Percentiles rank a stretch among this genome's conserved stretches.
Evolutionary conservation across 2,113 vertebrate genomes (phyloP).

Genomic region (Axis porcinus): DNA sequence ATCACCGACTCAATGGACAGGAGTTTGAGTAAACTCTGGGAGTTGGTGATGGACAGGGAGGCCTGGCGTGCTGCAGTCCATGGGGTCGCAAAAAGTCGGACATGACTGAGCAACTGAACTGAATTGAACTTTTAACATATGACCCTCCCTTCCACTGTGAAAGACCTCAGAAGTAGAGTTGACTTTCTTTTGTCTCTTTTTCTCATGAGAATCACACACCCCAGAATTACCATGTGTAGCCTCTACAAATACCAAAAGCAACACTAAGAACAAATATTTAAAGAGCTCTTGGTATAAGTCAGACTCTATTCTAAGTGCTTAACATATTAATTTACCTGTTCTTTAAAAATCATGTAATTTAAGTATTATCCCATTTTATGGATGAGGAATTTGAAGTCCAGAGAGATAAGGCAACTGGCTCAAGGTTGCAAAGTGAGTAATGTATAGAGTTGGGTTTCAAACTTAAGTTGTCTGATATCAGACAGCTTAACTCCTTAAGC

Average conservation of each 20-base stretch:
- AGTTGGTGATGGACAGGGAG: no score
- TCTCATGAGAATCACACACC: neutral
- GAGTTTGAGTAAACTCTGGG: no score
- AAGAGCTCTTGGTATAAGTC: neutral
- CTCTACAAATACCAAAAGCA: neutral
- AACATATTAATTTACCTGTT: neutral
- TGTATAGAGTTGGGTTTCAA: neutral
- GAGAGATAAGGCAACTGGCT: neutral
- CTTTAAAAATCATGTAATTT: neutral
- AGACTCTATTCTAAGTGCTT: neutral
- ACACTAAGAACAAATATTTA: neutral
- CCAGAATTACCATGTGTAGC: neutral
- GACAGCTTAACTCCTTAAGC: neutral
- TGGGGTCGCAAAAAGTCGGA: no score
- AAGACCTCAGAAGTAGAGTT: neutral
- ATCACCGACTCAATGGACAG: no score
- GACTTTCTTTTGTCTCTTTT: neutral
- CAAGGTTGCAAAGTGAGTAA: neutral
- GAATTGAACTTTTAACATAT: neutral
- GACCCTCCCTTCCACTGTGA: neutral
- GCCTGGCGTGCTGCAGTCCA: no score
- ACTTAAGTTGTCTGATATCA: neutral
- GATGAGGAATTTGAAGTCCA: neutral
- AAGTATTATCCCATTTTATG: neutral
- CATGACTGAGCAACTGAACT: no score